Evolutionary conservation across 2,113 vertebrate species (phyloP).

Genomic region (Plecotus auritus): DNA sequence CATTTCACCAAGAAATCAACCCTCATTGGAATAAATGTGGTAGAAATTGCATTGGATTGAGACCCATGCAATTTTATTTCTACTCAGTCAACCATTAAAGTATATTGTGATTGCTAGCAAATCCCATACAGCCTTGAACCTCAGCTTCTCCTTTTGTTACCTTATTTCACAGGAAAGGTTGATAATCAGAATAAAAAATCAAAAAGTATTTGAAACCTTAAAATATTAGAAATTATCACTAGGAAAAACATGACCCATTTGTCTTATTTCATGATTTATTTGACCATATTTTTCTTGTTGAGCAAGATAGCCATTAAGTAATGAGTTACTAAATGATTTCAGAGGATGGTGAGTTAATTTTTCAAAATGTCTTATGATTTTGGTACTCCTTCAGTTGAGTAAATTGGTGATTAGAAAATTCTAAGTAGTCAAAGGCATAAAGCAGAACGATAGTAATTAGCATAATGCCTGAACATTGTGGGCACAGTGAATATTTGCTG

Average conservation of each 20-base stretch:
- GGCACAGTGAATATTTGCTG: background rate
- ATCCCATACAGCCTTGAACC: background rate
- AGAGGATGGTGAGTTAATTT: background rate
- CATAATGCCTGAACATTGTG: background rate
- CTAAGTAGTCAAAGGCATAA: background rate
- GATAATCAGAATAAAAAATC: background rate
- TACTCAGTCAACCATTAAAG: background rate
- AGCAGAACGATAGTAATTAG: background rate
- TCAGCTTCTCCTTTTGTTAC: background rate
- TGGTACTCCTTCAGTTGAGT: background rate
- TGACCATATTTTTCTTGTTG: background rate
- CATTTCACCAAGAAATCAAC: background rate
- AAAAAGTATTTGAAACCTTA: background rate
- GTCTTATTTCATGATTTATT: background rate
- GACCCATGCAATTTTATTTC: background rate
- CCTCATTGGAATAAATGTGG: background rate
- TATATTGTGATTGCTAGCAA: background rate
- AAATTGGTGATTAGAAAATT: background rate
- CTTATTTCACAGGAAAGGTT: background rate
- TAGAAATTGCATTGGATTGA: background rate
- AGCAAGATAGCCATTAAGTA: background rate
- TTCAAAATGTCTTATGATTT: background rate
- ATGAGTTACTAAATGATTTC: background rate
- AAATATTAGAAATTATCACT: background rate
- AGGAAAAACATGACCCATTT: background rate